A percentile compares a stretch with the other conserved stretches of the same genome.
Evolutionary conservation across 2,888 invertebrate genomes (phyloP).

Genomic region (Aphrophora alni): DNA sequence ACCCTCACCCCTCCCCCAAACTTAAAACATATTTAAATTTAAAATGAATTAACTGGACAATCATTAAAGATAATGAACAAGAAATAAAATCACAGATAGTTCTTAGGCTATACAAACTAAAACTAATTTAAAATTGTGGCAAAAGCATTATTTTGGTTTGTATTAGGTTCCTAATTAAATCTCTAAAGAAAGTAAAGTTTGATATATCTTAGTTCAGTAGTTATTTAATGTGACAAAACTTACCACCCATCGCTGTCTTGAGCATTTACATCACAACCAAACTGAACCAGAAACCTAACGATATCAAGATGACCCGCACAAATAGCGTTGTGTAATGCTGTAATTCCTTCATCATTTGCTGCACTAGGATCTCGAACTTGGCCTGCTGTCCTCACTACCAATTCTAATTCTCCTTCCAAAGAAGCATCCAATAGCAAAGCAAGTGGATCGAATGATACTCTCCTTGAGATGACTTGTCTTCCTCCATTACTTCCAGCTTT

Average conservation of each 20-base stretch:
- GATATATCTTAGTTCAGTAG: too few relatives aligned
- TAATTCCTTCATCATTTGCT: slow-evolving; percentile 99
- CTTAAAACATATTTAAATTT: too few relatives aligned
- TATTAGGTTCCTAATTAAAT: too few relatives aligned
- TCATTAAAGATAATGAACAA: too few relatives aligned
- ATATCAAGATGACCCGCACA: slow-evolving; percentile 99
- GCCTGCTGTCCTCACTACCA: slow-evolving; percentile 93
- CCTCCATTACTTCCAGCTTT: slow-evolving; percentile 59
- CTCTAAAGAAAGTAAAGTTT: too few relatives aligned
- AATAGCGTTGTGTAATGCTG: slow-evolving; percentile 98
- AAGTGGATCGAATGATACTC: slow-evolving; percentile 97
- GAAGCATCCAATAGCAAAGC: slow-evolving; percentile 96
- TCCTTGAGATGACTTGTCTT: slow-evolving; percentile 61
- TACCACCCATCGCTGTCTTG: slow-evolving; percentile 98
- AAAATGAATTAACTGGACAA: too few relatives aligned
- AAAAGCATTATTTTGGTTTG: too few relatives aligned
- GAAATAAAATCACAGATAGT: too few relatives aligned
- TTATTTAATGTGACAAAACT: too few relatives aligned
- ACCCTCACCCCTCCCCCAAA: too few relatives aligned
- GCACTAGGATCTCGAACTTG: slow-evolving; percentile 96
- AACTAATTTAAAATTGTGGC: too few relatives aligned
- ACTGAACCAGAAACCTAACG: slow-evolving; percentile 95
- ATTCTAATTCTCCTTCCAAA: slow-evolving; percentile 95
- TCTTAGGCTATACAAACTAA: too few relatives aligned
- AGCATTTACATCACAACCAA: slow-evolving; percentile 98